Evolutionary conservation across 2,113 vertebrate genomes (phyloP).

Genomic region (Baryphthengus martii): DNA sequence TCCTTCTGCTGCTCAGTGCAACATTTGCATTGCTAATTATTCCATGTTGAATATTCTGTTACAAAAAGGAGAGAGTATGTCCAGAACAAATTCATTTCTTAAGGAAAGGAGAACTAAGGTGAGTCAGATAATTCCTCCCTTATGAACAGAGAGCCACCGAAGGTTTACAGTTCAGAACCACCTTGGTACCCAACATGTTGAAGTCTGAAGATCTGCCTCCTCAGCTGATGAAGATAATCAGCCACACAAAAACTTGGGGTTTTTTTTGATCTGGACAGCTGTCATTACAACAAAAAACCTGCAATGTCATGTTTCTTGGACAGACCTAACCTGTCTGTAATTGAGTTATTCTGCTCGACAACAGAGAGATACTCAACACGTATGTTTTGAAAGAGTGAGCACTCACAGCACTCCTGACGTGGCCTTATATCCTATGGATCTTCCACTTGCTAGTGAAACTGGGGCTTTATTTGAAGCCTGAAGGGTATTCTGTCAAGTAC

Average conservation of each 20-base stretch:
- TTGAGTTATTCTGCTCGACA: background rate
- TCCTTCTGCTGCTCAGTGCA: background rate
- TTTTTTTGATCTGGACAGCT: background rate
- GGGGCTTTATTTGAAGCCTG: background rate
- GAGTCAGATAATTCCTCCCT: background rate
- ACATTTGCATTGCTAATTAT: slow-evolving; percentile 7
- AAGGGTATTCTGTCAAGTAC: background rate
- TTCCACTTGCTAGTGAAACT: background rate
- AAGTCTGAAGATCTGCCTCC: background rate
- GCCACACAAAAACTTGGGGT: background rate
- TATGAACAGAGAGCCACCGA: background rate
- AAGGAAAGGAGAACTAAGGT: background rate
- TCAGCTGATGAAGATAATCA: background rate
- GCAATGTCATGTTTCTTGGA: background rate
- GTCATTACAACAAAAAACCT: background rate
- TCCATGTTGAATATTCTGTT: background rate
- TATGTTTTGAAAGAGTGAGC: background rate
- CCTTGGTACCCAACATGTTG: background rate
- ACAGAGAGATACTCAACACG: background rate
- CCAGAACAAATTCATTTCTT: background rate
- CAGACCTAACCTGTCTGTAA: background rate
- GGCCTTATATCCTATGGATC: background rate
- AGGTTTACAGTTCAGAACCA: background rate
- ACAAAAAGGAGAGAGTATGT: background rate
- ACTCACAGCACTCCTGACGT: background rate